phyloP scores from a whole-genome alignment of 2,888 invertebrate species.

The Cephus rjabovi region DNA sequence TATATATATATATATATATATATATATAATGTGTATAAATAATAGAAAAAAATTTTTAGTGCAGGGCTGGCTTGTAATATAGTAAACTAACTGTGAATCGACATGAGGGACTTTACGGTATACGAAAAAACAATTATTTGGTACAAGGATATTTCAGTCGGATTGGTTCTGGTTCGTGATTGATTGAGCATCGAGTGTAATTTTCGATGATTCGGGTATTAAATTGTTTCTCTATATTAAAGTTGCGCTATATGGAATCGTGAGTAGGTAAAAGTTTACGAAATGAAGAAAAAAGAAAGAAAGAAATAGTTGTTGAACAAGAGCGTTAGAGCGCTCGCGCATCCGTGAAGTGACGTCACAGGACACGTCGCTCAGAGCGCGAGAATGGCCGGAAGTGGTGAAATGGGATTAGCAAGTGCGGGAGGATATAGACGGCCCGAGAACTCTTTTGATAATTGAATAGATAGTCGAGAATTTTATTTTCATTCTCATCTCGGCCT shows the following conservation, averaged over 20 bases:
- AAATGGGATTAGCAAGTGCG: constrained; percentile 60
- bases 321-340: constrained; percentile 42
- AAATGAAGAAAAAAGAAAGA: neutral
- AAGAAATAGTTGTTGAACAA: constrained; percentile 40
- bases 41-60: neutral
- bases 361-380: constrained; percentile 64
- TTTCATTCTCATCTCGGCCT: constrained; percentile 11
- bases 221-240: neutral
- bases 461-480: constrained; percentile 53
- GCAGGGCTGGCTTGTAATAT: neutral
- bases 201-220: neutral
- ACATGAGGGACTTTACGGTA: neutral
- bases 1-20: neutral
- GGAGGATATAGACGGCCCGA: constrained; percentile 47
- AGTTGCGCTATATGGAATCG: neutral
- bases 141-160: neutral
- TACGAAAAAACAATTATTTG: neutral
- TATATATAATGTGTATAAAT: neutral
- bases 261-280: neutral
- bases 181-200: neutral
- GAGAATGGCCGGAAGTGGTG: constrained; percentile 66
- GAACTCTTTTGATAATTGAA: constrained; percentile 62
- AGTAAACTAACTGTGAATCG: neutral
- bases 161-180: neutral
- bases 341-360: constrained; percentile 61